These are phyloP conservation scores for Acleris holmiana DNA, from an alignment of 2,888 invertebrate species.

Conservation along the genomic window DNA sequence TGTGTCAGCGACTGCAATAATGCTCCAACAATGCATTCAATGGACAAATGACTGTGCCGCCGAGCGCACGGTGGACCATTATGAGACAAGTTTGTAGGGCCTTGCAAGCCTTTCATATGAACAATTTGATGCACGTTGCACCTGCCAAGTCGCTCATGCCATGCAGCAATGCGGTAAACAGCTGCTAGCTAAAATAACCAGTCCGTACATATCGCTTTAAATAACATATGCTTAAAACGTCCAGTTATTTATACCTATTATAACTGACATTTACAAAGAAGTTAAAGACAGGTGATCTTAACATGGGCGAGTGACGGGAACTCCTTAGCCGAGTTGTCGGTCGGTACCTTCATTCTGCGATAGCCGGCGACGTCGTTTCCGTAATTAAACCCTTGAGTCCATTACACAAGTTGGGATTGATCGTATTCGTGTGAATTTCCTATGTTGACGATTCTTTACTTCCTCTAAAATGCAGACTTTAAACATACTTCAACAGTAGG, in stretches of 20 bases:
- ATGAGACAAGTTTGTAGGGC: conserved; percentile 7
- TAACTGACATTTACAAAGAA: conserved; percentile 26
- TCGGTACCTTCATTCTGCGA: conserved; percentile 5
- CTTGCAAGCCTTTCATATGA: conserved; percentile 25
- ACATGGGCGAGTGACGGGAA: background rate
- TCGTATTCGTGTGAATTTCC: background rate
- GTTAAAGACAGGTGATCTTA: conserved; percentile 26
- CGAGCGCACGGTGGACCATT: conserved; percentile 8
- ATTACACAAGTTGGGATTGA: conserved; percentile 3
- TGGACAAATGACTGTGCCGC: background rate
- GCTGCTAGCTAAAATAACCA: conserved; percentile 38
- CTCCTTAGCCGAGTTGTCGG: conserved; percentile 9
- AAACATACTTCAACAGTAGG: background rate
- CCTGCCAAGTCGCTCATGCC: conserved; percentile 30
- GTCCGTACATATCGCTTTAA: conserved; percentile 29
- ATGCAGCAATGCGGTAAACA: conserved; percentile 33
- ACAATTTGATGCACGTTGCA: conserved; percentile 32
- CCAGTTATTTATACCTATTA: conserved; percentile 30
- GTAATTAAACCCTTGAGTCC: background rate
- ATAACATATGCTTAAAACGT: conserved; percentile 17
- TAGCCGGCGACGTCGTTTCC: conserved; percentile 12
- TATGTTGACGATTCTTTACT: background rate
- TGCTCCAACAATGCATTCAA: conserved; percentile 20
- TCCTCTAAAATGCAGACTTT: too few relatives aligned
- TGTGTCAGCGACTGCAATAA: conserved; percentile 2